Base-by-base conservation (phyloP, 2,113 vertebrate genomes). In the Syrrhaptes paradoxus region DNA sequence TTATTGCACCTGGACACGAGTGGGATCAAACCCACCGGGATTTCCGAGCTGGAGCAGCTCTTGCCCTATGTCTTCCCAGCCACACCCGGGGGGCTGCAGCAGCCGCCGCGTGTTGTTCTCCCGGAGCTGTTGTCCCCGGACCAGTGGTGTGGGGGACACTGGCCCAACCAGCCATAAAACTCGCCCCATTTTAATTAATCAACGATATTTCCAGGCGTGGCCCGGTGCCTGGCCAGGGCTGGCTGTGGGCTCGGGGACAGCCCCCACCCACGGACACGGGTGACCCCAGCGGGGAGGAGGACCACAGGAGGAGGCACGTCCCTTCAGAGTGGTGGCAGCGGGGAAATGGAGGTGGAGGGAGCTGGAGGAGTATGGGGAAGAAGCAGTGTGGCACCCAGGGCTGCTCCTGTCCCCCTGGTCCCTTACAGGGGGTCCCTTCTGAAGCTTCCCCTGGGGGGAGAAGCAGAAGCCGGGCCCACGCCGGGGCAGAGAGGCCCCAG, bases 291-390 rank as follows among this genome's bases (percentile, higher is more conserved):
- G 32, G 31, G 24, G 4, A 22, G 15, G 15, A 65, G 26, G 9
- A 24, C 2, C 5, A 7, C 4, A 41, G 18, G 26, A 68, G 10
- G 10, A 20, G 16, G 1, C 3, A 43, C 9, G 9, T 49, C 68
- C 68, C 17, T 46, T 21, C 10, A 11, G 52, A 45, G 10, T 1
- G 3, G 6, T 3, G 1, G 28, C 41, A 41, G 52, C 1, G 7
- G 45, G 46, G 46, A 73, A 45, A 62, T 8, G 34, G 21, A 59
- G 41, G 36, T 1, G 36, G 54, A 65, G 21, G 12, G 41, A 22
- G 3, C 38, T 7, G 11, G 9, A 13, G 43, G 6, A 49, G 11
- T 6, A 22, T 16, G 36, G 65, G 29, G 5, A 20, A 6, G 34
- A 10, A 13, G 8, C 9, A 24, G 4, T 10, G 52, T 12, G 31